Percentiles rank a stretch among this genome's conserved stretches.
Evolutionary conservation across 2,888 invertebrate species (phyloP).

Genomic region (Cistogaster globosa): DNA sequence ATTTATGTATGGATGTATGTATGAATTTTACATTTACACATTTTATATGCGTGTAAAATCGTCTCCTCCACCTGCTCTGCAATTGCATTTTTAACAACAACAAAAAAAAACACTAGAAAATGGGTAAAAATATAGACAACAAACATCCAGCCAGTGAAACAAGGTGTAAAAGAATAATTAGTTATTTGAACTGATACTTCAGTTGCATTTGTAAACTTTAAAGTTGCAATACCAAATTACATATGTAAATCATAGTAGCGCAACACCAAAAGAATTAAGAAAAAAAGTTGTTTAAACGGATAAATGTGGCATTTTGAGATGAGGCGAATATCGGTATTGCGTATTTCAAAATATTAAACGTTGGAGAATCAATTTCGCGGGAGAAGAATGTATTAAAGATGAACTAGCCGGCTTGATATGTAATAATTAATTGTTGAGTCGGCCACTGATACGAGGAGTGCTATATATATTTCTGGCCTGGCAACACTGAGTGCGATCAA

Average conservation of each 20-base stretch:
- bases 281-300: not conserved
- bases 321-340: not conserved
- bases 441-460: too few species aligned
- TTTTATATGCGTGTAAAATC: slow-evolving; percentile 17
- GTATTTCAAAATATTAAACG: too few species aligned
- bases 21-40: slow-evolving; percentile 13
- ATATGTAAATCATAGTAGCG: slow-evolving; percentile 11
- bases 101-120: not conserved
- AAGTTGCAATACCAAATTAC: slow-evolving; percentile 2
- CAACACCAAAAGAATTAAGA: not conserved
- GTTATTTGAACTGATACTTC: slow-evolving; percentile 10
- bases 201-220: slow-evolving; percentile 10
- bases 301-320: not conserved
- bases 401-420: too few species aligned
- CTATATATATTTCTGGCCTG: too few species aligned
- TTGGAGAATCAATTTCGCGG: too few species aligned
- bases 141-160: slow-evolving; percentile 34
- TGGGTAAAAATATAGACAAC: not conserved
- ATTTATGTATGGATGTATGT: not conserved
- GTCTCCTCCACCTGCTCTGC: slow-evolving; percentile 58
- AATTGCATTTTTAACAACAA: slow-evolving; percentile 16
- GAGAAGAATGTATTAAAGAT: too few species aligned
- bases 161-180: slow-evolving; percentile 22
- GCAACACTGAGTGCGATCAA: too few species aligned
- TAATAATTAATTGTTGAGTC: too few species aligned